A percentile compares a stretch with the other conserved stretches of the same genome.
Conservation (phyloP, 2,797 vertebrate species). For the Chelidonichthys spinosus region DNA sequence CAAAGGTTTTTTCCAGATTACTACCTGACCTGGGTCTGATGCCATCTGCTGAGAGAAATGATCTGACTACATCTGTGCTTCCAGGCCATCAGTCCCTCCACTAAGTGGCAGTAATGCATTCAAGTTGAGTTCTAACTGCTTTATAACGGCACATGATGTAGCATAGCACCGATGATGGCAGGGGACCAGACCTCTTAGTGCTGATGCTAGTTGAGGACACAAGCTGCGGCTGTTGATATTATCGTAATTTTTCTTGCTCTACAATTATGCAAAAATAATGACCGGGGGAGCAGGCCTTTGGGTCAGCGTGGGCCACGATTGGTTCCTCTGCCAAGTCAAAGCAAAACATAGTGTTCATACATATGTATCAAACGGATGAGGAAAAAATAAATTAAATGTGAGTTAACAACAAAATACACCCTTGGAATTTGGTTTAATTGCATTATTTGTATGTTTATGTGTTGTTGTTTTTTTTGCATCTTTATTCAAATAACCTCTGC, state of each 20-base stretch:
- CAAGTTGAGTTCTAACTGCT: constrained; percentile 62
- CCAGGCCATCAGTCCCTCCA: constrained; percentile 53
- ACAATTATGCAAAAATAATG: constrained; percentile 65
- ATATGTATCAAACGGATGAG: constrained; percentile 66
- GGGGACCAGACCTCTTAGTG: constrained; percentile 47
- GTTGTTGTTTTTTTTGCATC: constrained; percentile 37
- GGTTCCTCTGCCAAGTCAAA: constrained; percentile 60
- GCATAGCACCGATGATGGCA: constrained; percentile 54
- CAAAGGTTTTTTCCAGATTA: constrained; percentile 33
- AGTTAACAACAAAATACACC: constrained; percentile 42
- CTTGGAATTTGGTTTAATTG: constrained; percentile 26
- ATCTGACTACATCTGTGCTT: constrained; percentile 54
- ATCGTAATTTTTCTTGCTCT: constrained; percentile 39
- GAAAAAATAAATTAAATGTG: constrained; percentile 57
- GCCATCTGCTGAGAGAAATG: constrained; percentile 59
- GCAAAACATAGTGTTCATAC: constrained; percentile 63
- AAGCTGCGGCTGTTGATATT: constrained; percentile 43
- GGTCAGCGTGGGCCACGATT: constrained; percentile 63
- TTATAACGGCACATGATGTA: constrained; percentile 64
- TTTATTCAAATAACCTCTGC: constrained; percentile 6
- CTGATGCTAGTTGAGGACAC: constrained; percentile 48
- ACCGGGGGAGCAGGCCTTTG: constrained; percentile 40
- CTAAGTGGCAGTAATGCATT: constrained; percentile 72
- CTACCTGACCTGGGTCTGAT: constrained; percentile 54
- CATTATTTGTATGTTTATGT: constrained; percentile 20